Evolutionary conservation across 2,113 vertebrate genomes (phyloP).

Genomic region (Calonectris borealis): DNA sequence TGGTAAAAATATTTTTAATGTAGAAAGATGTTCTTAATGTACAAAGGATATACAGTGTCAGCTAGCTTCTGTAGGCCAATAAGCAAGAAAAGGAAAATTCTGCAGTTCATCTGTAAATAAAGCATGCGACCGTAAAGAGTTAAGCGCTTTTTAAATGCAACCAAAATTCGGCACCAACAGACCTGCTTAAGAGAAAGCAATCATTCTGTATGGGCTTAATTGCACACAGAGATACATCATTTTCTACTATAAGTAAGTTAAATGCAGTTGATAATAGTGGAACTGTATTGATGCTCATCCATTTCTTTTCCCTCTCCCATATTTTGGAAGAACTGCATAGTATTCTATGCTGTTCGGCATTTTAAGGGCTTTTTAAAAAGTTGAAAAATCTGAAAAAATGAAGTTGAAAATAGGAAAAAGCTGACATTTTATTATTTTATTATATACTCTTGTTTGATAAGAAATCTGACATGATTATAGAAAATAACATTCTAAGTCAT

Average conservation of each 20-base stretch:
- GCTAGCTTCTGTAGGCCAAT: neutral
- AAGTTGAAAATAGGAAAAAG: neutral
- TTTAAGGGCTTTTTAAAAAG: neutral
- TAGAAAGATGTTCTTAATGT: neutral
- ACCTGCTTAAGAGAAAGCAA: constrained; percentile 16
- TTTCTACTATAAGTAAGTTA: neutral
- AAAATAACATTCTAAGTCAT: constrained; percentile 1
- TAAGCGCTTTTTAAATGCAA: neutral
- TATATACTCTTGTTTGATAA: neutral
- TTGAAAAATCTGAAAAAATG: neutral
- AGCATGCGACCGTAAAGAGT: neutral
- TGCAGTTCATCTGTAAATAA: neutral
- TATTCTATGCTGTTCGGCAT: neutral
- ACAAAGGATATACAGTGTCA: neutral
- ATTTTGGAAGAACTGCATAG: neutral
- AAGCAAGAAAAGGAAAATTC: neutral
- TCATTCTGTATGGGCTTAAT: neutral
- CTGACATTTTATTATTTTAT: neutral
- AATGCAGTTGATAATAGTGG: neutral
- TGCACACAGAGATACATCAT: neutral
- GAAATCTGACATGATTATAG: neutral
- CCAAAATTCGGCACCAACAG: constrained; percentile 7
- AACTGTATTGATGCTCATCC: neutral
- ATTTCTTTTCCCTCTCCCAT: neutral
- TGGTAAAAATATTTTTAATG: neutral